Percentiles rank a stretch among this genome's conserved stretches.
These are phyloP conservation scores for Leptinotarsa rubiginosa DNA, from an alignment of 2,888 invertebrate species.

Conservation along the genomic window DNA sequence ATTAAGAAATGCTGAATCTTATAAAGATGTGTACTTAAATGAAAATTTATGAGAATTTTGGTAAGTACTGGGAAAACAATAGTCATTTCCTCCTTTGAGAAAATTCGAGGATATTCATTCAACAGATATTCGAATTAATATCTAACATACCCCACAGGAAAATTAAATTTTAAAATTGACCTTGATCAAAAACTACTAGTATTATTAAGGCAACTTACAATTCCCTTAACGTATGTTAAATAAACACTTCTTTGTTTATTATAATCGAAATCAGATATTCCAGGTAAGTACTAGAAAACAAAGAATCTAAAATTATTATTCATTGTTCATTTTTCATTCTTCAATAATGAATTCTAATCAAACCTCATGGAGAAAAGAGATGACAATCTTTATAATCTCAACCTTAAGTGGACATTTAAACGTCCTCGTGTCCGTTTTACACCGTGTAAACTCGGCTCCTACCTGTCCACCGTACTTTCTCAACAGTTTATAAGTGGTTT, in stretches of 20 bases:
- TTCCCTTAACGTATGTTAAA: conserved; percentile 11
- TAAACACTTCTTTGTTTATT: conserved; percentile 20
- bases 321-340: conserved; percentile 29
- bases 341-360: conserved; percentile 25
- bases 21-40: too few species aligned
- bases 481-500: conserved; percentile 52
- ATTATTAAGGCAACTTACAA: not conserved
- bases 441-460: conserved; percentile 62
- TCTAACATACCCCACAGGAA: not conserved
- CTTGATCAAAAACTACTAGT: not conserved
- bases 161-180: conserved; percentile 1
- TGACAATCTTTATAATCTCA: conserved; percentile 21
- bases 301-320: conserved; percentile 35
- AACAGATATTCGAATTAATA: not conserved
- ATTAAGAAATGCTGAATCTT: too few species aligned
- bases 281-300: conserved; percentile 18
- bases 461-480: conserved; percentile 59
- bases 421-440: conserved; percentile 53
- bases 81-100: too few species aligned
- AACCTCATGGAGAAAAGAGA: conserved; percentile 22
- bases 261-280: conserved; percentile 22
- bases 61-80: too few species aligned
- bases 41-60: too few species aligned
- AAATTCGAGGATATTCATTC: not conserved
- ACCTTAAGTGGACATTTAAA: conserved; percentile 60